These are phyloP conservation scores for Oreonectes daqikongensis DNA, from an alignment of 2,797 vertebrate species.

Conservation along the genomic window DNA sequence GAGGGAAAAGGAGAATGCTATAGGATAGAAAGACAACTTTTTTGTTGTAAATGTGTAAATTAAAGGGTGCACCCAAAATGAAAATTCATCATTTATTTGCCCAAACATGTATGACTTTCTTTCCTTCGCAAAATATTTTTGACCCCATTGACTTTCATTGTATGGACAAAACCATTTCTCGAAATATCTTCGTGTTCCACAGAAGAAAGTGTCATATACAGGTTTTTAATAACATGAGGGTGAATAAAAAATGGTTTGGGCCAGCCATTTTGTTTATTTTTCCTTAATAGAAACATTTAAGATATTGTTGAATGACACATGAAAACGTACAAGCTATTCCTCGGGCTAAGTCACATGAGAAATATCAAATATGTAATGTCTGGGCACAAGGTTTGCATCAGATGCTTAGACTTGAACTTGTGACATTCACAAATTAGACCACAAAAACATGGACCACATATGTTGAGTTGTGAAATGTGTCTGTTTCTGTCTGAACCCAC, in stretches of 20 bases:
- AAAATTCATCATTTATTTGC: no score
- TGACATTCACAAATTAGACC: conserved; percentile 14
- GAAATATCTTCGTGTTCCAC: no score
- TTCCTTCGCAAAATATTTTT: no score
- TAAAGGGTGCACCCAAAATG: no score
- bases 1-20: conserved; percentile 12
- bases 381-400: background rate
- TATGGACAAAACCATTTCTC: no score
- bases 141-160: background rate
- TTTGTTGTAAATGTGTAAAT: no score
- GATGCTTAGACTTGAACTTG: background rate
- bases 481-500: background rate
- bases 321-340: no score
- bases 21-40: background rate
- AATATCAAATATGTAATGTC: background rate
- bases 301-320: background rate
- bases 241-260: no score
- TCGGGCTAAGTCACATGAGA: background rate
- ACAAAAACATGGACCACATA: background rate
- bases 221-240: no score
- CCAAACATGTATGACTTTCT: no score
- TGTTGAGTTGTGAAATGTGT: background rate
- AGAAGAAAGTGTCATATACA: no score
- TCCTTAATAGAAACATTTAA: background rate
- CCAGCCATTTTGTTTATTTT: background rate